Base-by-base conservation (phyloP, 1,140 invertebrate genomes). In the Eueides isabella region DNA sequence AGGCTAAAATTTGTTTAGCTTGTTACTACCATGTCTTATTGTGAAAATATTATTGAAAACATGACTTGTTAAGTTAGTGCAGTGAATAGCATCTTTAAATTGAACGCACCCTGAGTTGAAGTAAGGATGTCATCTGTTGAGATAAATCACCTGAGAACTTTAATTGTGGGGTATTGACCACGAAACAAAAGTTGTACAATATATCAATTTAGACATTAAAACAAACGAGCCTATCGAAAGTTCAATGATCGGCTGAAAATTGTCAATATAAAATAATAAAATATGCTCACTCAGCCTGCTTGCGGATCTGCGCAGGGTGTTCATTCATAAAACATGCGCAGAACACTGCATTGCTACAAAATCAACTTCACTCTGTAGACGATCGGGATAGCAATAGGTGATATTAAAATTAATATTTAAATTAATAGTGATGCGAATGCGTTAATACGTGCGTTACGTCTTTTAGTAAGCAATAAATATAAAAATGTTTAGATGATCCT, bases 281-380 rank as follows among this genome's bases (percentile, higher is more conserved):
- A 87, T 88, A 85, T 86, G 82, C 82, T 81, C 77, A 77, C 77
- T 72, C 74, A 72, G 80, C 80, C 76, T 75, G 75, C 76, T 81
- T 80, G 81, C 78, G 76, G 78, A 78, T 81, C 88, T 92, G 90
- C 90, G 90, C 90, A 89, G 83, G 83, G 78, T 67, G 73, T 79
- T 80, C 81, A 83, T 86, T 84, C 80, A 84, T 79, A 78, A 85
- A 87, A 89, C 88, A 90, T 92, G 90, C 90, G 90, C 90, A 92
- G 82, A 91, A 85, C 85, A 86, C 90, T 87, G 90, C 90, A 92
- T 83, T 92, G 88, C 90, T 89, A 90, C 90, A 92, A 91, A 91
- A 86, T 85, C 82, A 88, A 90, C 84, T 90, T 87, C 85, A 87
- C 80, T 85, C 79, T 78, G 81, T 86, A 84, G 76, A 71, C 71